Conservation (phyloP, 1,140 invertebrate species). For the Pogonomyrmex californicus region DNA sequence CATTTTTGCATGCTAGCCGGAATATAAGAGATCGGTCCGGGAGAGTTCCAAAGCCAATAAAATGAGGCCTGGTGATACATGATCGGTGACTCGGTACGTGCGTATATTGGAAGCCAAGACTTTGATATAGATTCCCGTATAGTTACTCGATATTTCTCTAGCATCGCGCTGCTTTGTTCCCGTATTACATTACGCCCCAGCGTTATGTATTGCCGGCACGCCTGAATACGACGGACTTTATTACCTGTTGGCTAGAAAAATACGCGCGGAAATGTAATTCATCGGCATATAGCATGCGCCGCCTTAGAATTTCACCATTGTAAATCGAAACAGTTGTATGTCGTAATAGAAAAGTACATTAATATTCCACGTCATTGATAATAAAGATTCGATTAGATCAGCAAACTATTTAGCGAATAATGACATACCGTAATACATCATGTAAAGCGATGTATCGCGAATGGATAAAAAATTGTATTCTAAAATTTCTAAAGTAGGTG, state of each 20-base stretch:
- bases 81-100: constrained; percentile 29
- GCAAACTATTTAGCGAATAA: neutral
- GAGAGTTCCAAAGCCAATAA: constrained; percentile 22
- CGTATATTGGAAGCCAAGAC: constrained; percentile 65
- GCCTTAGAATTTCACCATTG: constrained; percentile 5
- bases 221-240: constrained; percentile 66
- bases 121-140: constrained; percentile 70
- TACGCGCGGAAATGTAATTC: constrained; percentile 36
- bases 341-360: neutral
- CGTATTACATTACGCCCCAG: constrained; percentile 71
- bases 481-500: neutral
- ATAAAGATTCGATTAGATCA: neutral
- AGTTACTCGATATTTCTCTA: constrained; percentile 75
- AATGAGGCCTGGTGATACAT: constrained; percentile 41
- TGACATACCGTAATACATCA: neutral
- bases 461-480: constrained; percentile 19
- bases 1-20: constrained; percentile 14
- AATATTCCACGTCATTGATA: neutral
- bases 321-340: neutral
- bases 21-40: constrained; percentile 17
- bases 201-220: constrained; percentile 68
- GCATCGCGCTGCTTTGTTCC: constrained; percentile 69
- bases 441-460: constrained; percentile 2
- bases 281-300: neutral
- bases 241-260: constrained; percentile 68